phyloP scores from a whole-genome alignment of 2,888 invertebrate species.

The Crocallis elinguaria region DNA sequence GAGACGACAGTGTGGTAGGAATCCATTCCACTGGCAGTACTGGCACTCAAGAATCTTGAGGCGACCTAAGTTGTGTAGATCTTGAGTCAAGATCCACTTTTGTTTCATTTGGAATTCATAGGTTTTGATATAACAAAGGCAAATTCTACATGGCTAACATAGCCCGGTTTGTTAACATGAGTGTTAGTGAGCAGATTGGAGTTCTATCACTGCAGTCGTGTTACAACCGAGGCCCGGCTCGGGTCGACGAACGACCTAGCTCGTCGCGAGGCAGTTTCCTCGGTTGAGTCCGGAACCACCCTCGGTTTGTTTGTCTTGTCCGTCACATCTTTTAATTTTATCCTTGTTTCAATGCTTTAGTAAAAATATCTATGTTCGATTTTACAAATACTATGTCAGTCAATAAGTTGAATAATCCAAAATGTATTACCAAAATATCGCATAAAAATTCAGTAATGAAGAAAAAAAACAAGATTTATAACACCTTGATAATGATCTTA shows the following conservation, averaged over 20 bases:
- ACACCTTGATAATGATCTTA: no score
- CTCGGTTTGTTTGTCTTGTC: constrained; percentile 46
- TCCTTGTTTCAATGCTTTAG: not conserved
- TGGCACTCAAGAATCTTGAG: no score
- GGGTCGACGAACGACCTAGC: constrained; percentile 84
- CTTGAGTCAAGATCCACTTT: constrained; percentile 5
- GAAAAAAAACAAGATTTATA: no score
- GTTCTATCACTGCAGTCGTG: constrained; percentile 16
- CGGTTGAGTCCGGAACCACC: constrained; percentile 43
- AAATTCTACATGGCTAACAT: constrained; percentile 7
- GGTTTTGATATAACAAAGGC: no score
- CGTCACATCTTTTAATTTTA: not conserved
- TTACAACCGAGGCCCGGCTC: constrained; percentile 32
- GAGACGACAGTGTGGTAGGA: no score
- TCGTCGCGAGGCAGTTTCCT: constrained; percentile 58
- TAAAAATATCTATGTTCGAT: not conserved
- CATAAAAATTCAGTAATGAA: no score
- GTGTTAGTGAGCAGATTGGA: not conserved
- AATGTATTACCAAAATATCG: no score
- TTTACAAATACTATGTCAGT: no score
- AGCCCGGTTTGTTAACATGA: not conserved
- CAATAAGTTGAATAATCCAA: no score
- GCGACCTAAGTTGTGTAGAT: no score
- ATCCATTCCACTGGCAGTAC: no score
- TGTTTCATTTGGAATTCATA: constrained; percentile 4